Evolutionary conservation across 2,797 vertebrate species (phyloP), one percentile per base, ranked within the genome.

Genomic region (Orientallactaga sibirica): DNA sequence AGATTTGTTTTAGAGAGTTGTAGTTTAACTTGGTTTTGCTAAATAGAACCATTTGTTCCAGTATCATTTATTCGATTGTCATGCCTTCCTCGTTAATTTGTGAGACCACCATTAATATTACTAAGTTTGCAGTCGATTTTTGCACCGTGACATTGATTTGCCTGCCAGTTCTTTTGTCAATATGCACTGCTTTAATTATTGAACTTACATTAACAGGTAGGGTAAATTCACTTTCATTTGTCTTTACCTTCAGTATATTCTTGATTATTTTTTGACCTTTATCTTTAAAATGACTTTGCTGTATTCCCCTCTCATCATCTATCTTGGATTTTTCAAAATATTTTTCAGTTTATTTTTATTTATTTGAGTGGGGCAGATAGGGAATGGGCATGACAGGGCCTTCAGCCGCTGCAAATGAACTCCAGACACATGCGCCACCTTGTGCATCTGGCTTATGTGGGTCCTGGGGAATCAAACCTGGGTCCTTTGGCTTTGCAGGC

Each of bases 181-280:
- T 62, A n/a, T 24, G 19, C 19, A 67, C 24, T 92, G 81, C 89
- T 81, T 95, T 96, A 90, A 90, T 95, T 95, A 88, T 71, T 87
- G 43, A 93, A 92, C 88, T 94, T 88, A 62, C 75, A 70, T 93
- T 81, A 91, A 67, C 33, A 33, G 43, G 19, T 43, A 79, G 68
- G 82, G 41, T 62, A 90, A 83, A 41, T 75, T 88, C 20, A 22
- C 64, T 88, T 83, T 83, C 78, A 79, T 94, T 92, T 64, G 48
- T 93, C 62, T 88, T 94, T 93, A 79, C 55, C 90, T 96, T 64
- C 71, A 90, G 37, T 81, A 92, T 84, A 41, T 82, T 90, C 62
- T 91, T 90, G 29, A 20, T 25, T 25, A 86, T 62, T 82, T 91
- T 95, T 92, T 83, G 14, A 2, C 16, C 18, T 88, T 90, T 93